A percentile compares a stretch with the other conserved stretches of the same genome.
Conservation (phyloP, 2,797 vertebrate genomes). For the Atherinosoma microstoma region DNA sequence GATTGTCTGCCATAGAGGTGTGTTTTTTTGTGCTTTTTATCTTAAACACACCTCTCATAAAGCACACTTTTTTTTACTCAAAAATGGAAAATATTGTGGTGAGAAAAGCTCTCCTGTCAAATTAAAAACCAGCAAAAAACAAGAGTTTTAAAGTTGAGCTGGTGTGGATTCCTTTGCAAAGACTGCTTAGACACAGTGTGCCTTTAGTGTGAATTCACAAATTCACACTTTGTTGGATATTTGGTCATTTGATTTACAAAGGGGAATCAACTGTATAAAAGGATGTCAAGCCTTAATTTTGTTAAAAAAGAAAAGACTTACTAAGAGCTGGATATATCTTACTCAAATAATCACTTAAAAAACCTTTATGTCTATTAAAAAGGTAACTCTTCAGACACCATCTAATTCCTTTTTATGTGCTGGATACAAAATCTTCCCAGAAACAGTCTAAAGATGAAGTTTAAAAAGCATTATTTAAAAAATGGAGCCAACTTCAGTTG, state of each 20-base stretch:
- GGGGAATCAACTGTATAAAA: not conserved
- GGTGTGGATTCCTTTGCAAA: not conserved
- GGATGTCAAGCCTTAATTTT: not conserved
- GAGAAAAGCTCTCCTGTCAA: not conserved
- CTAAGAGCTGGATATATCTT: not conserved
- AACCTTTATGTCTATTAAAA: not conserved
- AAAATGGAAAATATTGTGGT: not conserved
- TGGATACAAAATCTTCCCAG: not conserved
- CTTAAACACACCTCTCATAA: conserved; percentile 5
- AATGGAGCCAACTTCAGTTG: not conserved
- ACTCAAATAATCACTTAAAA: conserved; percentile 1
- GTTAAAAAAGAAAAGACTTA: not conserved
- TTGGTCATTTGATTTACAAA: conserved; percentile 18
- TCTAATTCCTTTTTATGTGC: not conserved
- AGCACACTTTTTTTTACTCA: not conserved
- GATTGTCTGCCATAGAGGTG: conserved; percentile 3
- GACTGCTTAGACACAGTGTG: not conserved
- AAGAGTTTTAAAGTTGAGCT: conserved; percentile 12
- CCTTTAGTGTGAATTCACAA: not conserved
- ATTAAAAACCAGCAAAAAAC: not conserved
- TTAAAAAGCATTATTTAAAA: not conserved
- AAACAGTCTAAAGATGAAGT: not conserved
- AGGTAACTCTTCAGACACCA: not conserved
- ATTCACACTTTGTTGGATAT: conserved; percentile 28
- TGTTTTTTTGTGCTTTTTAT: conserved; percentile 14